These are phyloP conservation scores for Octonoba sinensis DNA, from an alignment of 2,888 invertebrate genomes.

Conservation along the genomic window DNA sequence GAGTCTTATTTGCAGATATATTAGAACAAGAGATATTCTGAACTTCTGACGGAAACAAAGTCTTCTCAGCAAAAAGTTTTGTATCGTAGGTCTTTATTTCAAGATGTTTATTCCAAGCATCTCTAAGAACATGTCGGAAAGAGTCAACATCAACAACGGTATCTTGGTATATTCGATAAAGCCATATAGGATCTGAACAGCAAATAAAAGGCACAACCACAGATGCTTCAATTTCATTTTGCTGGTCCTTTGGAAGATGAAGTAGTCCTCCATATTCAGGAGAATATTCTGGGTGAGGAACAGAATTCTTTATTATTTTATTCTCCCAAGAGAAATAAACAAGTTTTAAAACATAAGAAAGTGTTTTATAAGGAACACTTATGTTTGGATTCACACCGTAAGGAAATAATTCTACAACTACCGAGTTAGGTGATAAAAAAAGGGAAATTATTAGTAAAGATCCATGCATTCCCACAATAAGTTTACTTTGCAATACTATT, in stretches of 20 bases:
- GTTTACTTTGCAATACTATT: conserved; percentile 65
- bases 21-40: conserved; percentile 19
- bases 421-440: conserved; percentile 71
- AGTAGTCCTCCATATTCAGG: conserved; percentile 71
- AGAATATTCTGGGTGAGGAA: conserved; percentile 71
- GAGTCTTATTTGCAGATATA: neutral
- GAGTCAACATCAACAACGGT: conserved; percentile 71
- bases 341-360: conserved; percentile 70
- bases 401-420: conserved; percentile 74
- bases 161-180: conserved; percentile 74
- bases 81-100: neutral
- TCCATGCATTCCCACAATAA: conserved; percentile 73
- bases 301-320: conserved; percentile 68
- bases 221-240: conserved; percentile 68
- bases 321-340: conserved; percentile 73
- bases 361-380: conserved; percentile 73
- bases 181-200: conserved; percentile 73
- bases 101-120: neutral
- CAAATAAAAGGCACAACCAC: conserved; percentile 72
- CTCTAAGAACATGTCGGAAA: conserved; percentile 31
- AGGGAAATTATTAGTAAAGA: conserved; percentile 72
- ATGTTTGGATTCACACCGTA: conserved; percentile 72
- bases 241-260: conserved; percentile 70
- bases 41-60: conserved; percentile 47
- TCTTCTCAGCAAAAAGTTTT: neutral